Base-by-base conservation (phyloP, 2,113 vertebrate genomes). In the Antechinus flavipes region DNA sequence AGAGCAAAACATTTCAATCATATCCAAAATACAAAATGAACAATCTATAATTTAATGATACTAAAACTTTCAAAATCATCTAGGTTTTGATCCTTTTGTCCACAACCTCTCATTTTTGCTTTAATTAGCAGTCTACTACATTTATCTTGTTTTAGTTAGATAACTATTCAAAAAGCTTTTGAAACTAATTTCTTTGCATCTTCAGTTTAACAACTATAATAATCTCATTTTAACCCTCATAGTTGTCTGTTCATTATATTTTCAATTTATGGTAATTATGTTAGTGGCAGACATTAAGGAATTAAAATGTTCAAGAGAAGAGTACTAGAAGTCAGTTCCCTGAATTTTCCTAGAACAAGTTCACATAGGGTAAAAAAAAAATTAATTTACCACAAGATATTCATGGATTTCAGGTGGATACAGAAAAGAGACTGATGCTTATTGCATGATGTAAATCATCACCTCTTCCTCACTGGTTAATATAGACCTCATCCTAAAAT, bases 91-190 rank as follows among this genome's bases (percentile, higher is more conserved):
- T 98, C 95, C 93, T 98, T 76, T 97, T 97, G 93, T 97, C 96
- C 61, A n/a, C 35, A 76, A 76, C 4, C 1, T 5, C n/a, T n/a
- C 6, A 19, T 98, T 95, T 98, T 98, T 97, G 23, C 97, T 98
- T 98, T 98, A 98, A 98, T 98, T 99, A 98, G 96, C 96, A 98
- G 91, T 93, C 91, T 96, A 97, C 68, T 0, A 0, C 95, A 98
- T 90, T 96, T 95, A 98, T 98, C 97, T 98, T 97, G 93, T 30
- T 98, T 98, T 98, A 95, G 98, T 97, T 96, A 98, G 97, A 98
- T 93, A 98, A 97, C 97, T 97, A 98, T 96, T 97, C 92, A 96
- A 97, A 98, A 94, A 98, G 97, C 98, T 98, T 98, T 96, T 90
- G 96, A 97, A 98, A 98, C 58, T 95, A 93, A 97, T 98, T 98